These are phyloP conservation scores for Cyclophora albipunctata DNA, from an alignment of 2,888 invertebrate genomes.

Conservation along the genomic window DNA sequence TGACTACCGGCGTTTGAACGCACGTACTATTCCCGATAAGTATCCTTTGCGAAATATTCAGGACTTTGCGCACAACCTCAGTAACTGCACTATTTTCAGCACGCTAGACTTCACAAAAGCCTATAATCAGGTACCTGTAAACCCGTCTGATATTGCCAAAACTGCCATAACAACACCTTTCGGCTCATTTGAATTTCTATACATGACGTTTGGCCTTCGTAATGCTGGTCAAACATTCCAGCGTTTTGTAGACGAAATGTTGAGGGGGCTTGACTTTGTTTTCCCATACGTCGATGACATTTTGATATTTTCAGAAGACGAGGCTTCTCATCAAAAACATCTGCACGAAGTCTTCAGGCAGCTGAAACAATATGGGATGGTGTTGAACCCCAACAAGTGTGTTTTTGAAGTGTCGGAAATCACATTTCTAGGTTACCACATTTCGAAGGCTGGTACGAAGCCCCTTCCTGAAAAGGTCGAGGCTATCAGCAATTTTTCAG, in stretches of 20 bases:
- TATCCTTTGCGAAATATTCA: constrained; percentile 27
- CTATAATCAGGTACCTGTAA: constrained; percentile 43
- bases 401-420: neutral
- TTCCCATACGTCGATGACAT: constrained; percentile 6
- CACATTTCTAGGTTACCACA: constrained; percentile 1
- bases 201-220: constrained; percentile 30
- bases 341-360: neutral
- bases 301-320: constrained; percentile 1
- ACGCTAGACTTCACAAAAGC: constrained; percentile 23
- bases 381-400: constrained; percentile 2
- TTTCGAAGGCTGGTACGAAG: neutral
- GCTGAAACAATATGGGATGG: neutral
- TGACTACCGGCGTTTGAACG: constrained; percentile 35
- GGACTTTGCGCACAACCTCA: constrained; percentile 6
- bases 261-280: constrained; percentile 7
- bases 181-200: constrained; percentile 32
- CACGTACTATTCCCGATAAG: constrained; percentile 26
- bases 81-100: constrained; percentile 10
- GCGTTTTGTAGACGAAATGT: constrained; percentile 8
- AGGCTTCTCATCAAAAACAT: neutral
- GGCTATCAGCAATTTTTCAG: constrained; percentile 1
- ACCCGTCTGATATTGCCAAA: constrained; percentile 31
- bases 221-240: constrained; percentile 18
- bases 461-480: neutral
- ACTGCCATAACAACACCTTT: constrained; percentile 33